Conservation (phyloP, 2,888 invertebrate genomes). For the Lingula anatina region DNA sequence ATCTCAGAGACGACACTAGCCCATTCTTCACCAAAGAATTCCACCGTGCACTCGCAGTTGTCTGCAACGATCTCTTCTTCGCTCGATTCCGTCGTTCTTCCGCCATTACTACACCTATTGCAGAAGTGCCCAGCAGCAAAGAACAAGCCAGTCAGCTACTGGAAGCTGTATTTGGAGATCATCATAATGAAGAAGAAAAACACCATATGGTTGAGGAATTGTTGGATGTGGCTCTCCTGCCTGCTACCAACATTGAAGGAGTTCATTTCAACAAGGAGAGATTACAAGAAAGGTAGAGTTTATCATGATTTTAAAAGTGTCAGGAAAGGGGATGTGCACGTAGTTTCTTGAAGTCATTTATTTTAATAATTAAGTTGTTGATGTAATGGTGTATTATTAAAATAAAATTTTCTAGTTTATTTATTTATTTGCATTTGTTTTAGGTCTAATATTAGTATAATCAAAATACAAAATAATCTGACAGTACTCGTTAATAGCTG, state of each 20-base stretch:
- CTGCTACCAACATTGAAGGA: slow-evolving; percentile 34
- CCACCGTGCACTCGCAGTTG: slow-evolving; percentile 39
- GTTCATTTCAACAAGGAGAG: slow-evolving; percentile 36
- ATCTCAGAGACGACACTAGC: slow-evolving; percentile 40
- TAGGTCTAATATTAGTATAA: not conserved
- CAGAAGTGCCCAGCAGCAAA: slow-evolving; percentile 14
- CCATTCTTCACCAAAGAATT: slow-evolving; percentile 42
- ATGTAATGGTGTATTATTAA: too few species aligned
- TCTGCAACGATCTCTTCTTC: slow-evolving; percentile 48
- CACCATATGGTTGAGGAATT: slow-evolving; percentile 38
- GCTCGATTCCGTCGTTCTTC: slow-evolving; percentile 33
- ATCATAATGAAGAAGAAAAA: slow-evolving; percentile 40
- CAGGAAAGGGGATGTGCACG: not conserved
- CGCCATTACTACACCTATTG: slow-evolving; percentile 14
- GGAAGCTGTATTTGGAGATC: slow-evolving; percentile 35
- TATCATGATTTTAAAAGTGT: not conserved
- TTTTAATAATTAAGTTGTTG: too few species aligned
- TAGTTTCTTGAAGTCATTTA: not conserved
- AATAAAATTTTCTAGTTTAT: too few species aligned
- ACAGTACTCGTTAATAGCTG: too few species aligned
- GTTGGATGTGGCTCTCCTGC: slow-evolving; percentile 36
- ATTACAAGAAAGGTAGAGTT: slow-evolving; percentile 31
- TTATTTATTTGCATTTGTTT: too few species aligned
- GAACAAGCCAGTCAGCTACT: slow-evolving; percentile 27
- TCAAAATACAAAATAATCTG: not conserved